Conservation (phyloP, 2,113 vertebrate genomes). For the Apteryx owenii region DNA sequence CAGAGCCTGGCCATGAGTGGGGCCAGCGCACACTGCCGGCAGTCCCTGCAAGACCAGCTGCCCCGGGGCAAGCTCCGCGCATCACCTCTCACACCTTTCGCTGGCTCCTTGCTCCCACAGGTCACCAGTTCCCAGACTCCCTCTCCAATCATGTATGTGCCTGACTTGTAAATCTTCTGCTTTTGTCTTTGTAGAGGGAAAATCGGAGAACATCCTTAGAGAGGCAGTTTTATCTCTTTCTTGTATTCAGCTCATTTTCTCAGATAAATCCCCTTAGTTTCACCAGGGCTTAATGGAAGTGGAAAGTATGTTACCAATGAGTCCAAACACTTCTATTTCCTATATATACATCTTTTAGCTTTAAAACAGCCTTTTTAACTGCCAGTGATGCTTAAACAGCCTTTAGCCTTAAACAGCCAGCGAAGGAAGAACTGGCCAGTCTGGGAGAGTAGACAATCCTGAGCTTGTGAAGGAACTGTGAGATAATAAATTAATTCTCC, state of each 20-base stretch:
- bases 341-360: not conserved
- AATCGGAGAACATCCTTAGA: not conserved
- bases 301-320: not conserved
- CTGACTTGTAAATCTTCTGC: not conserved
- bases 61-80: rapidly evolving
- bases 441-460: not conserved
- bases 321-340: not conserved
- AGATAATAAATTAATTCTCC: not conserved
- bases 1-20: not conserved
- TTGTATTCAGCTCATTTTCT: not conserved
- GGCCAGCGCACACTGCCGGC: not conserved
- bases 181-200: not conserved
- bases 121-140: not conserved
- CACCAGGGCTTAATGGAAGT: not conserved
- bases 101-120: not conserved
- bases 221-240: not conserved
- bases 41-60: not conserved
- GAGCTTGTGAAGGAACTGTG: not conserved
- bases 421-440: not conserved
- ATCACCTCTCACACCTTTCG: not conserved
- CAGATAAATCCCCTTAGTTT: not conserved
- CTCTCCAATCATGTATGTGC: rapidly evolving
- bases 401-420: not conserved
- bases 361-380: not conserved
- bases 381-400: not conserved